A percentile compares a stretch with the other conserved stretches of the same genome.
Evolutionary conservation across 2,113 vertebrate species (phyloP).

Genomic region (Callithrix jacchus): DNA sequence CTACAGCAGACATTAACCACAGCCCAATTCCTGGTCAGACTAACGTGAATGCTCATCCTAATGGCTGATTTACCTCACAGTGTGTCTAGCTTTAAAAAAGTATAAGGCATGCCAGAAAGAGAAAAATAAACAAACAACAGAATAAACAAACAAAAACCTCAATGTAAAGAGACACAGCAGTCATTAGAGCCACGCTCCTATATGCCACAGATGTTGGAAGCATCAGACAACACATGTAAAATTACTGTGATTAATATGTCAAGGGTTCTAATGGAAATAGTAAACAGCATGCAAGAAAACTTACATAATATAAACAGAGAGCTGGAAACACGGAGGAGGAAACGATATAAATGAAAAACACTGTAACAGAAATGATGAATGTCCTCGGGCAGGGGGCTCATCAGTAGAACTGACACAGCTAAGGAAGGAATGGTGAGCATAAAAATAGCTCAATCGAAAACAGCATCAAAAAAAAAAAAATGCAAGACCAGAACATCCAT

Average conservation of each 20-base stretch:
- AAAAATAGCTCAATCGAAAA: background rate
- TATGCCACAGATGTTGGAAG: background rate
- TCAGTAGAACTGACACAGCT: background rate
- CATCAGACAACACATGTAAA: background rate
- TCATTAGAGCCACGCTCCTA: background rate
- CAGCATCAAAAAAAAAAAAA: background rate
- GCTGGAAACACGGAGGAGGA: background rate
- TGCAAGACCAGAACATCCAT: background rate
- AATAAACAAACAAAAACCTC: background rate
- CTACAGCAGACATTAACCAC: background rate
- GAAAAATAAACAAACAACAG: background rate
- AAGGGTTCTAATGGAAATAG: background rate
- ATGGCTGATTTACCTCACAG: background rate
- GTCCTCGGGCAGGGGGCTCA: background rate
- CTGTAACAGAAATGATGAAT: background rate
- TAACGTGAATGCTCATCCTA: background rate
- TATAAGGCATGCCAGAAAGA: background rate
- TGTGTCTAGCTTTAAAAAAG: background rate
- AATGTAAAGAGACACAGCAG: background rate
- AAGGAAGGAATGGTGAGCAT: background rate
- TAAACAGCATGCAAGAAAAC: background rate
- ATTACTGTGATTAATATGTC: background rate
- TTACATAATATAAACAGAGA: background rate
- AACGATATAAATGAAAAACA: background rate
- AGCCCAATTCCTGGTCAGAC: background rate